Conservation (phyloP, 1,140 invertebrate species). For the Pseudomyrmex pallidus region DNA sequence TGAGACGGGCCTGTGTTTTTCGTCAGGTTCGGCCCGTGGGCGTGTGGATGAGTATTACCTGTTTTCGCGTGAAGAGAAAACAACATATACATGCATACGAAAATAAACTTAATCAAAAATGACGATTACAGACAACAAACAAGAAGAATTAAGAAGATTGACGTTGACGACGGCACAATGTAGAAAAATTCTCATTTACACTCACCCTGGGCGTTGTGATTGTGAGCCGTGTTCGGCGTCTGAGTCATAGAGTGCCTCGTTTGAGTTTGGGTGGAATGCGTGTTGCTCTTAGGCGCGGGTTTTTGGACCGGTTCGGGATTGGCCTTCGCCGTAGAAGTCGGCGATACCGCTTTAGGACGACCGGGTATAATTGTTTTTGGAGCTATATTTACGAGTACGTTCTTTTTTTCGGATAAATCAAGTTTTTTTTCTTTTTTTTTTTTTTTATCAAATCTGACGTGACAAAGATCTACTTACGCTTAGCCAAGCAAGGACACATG, state of each 20-base stretch:
- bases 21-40: slow-evolving; percentile 76
- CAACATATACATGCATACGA: background rate
- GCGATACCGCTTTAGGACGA: slow-evolving; percentile 64
- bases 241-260: slow-evolving; percentile 83
- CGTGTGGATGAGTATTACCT: slow-evolving; percentile 79
- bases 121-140: background rate
- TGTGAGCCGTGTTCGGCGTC: slow-evolving; percentile 76
- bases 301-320: slow-evolving; percentile 55
- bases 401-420: background rate
- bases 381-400: slow-evolving; percentile 46
- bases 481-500: slow-evolving; percentile 75
- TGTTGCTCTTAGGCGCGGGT: slow-evolving; percentile 59
- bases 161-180: background rate
- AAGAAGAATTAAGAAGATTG: slow-evolving; percentile 1
- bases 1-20: slow-evolving; percentile 76
- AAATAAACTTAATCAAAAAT: background rate
- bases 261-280: slow-evolving; percentile 75
- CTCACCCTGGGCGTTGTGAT: slow-evolving; percentile 76
- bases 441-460: slow-evolving; percentile 16
- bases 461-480: slow-evolving; percentile 66
- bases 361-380: slow-evolving; percentile 45
- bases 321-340: slow-evolving; percentile 46
- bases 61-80: slow-evolving; percentile 26
- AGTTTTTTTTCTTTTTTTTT: background rate
- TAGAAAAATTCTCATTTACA: slow-evolving; percentile 62